phyloP scores from a whole-genome alignment of 2,113 vertebrate species.

The Phodopus roborovskii region DNA sequence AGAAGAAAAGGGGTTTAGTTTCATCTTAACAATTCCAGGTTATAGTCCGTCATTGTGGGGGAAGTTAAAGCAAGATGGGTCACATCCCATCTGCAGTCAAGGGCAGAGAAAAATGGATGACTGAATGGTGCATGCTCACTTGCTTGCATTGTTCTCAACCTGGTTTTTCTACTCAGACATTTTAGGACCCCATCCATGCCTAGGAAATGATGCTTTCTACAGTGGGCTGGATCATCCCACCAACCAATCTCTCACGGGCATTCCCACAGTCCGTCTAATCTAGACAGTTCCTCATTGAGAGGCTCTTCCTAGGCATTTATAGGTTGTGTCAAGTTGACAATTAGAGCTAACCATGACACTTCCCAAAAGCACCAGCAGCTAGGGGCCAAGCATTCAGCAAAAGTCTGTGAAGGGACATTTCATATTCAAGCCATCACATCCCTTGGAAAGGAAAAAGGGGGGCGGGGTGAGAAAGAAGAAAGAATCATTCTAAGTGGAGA shows the following conservation, averaged over 20 bases:
- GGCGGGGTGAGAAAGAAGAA: too few species aligned
- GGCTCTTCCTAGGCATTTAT: too few species aligned
- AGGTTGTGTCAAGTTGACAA: not conserved
- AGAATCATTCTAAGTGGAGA: not conserved
- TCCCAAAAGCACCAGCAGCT: not conserved
- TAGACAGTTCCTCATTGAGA: not conserved
- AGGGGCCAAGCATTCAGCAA: not conserved
- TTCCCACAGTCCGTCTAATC: not conserved
- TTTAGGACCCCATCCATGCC: too few species aligned
- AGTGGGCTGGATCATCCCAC: not conserved
- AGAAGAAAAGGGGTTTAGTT: not conserved
- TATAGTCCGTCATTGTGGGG: not conserved
- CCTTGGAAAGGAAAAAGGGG: not conserved
- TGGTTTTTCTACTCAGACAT: not conserved
- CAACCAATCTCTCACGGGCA: not conserved
- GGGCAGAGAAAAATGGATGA: too few species aligned
- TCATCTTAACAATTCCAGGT: not conserved
- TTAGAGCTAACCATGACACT: not conserved
- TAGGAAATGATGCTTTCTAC: not conserved
- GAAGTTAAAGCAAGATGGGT: not conserved
- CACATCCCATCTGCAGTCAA: too few species aligned
- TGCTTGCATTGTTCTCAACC: not conserved
- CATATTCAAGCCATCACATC: not conserved
- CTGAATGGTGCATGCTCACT: fast-evolving
- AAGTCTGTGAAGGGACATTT: not conserved